phyloP scores from a whole-genome alignment of 2,888 invertebrate genomes.

The Meteorus cinctellus region DNA sequence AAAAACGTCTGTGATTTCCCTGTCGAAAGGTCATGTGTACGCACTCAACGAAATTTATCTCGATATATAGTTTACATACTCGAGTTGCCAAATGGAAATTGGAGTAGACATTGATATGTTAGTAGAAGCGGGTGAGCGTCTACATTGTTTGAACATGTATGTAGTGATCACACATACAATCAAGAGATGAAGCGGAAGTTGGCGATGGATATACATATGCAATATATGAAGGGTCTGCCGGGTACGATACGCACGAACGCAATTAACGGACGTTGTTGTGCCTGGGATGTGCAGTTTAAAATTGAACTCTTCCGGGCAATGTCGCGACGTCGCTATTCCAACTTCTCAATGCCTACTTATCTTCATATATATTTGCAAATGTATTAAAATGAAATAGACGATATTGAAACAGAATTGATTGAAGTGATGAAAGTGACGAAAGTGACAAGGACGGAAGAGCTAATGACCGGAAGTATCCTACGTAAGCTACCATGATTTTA shows the following conservation, averaged over 20 bases:
- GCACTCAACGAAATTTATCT: no score
- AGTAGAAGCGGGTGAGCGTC: not conserved
- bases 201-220: not conserved
- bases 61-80: not conserved
- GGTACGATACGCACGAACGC: constrained; percentile 44
- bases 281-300: not conserved
- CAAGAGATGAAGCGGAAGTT: constrained; percentile 28
- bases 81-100: constrained; percentile 14
- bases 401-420: constrained; percentile 31
- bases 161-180: not conserved
- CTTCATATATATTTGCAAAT: not conserved
- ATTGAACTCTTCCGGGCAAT: constrained; percentile 24
- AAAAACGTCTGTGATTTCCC: no score
- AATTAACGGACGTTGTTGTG: constrained; percentile 24
- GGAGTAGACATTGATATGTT: not conserved
- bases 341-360: not conserved
- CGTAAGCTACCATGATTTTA: no score
- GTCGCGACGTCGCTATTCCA: not conserved
- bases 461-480: no score
- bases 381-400: constrained; percentile 30
- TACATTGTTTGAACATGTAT: not conserved
- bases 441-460: no score
- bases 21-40: no score
- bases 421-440: constrained; percentile 20
- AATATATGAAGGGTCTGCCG: constrained; percentile 29